Evolutionary conservation across 2,888 invertebrate species (phyloP), one percentile per base, ranked within the genome.

Genomic region (Thalpophila matura): DNA sequence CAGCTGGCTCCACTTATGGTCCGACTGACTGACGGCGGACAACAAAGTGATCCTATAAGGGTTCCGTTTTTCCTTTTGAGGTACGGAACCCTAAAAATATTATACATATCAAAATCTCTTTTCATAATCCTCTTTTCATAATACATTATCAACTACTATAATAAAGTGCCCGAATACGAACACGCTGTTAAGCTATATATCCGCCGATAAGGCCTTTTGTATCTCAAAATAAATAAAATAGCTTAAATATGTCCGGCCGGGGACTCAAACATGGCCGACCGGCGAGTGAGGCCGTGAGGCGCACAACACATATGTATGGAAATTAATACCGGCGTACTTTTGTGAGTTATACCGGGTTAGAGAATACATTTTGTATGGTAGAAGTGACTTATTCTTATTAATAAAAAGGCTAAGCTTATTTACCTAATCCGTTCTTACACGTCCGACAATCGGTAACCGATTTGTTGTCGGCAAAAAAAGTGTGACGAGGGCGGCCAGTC

Each of bases 171-270:
- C 38, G 2, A 82, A 24, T 89, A 1, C 67, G 90, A 85, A 89
- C 91, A 72, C 43, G 9, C 27, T 18, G 61, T 70, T 64, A 78
- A 78, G 86, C 89, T 89, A 91, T 90, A 91, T 87, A 91, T 91
- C 92, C 89, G 87, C 86, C 85, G 93, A 93, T 93, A 93, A 93
- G 93, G 90, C 89, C 89, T 91, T 92, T 92, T 92, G 93, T 93
- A 93, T 93, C 92, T 90, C 88, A 90, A 93, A 93, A 93, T 93
- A 93, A 93, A 93, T 94, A 94, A 94, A 94, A 94, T 93, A 89
- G 89, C 89, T 91, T 93, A 91, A 92, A 93, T 93, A 93, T 90
- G 91, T 92, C 93, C 92, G 91, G 89, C 72, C 65, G 64, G 89
- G 89, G 89, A 83, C 88, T 85, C 87, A 84, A 86, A 88, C 82